These are phyloP conservation scores for Listronotus oregonensis DNA, from an alignment of 1,140 invertebrate species.

Conservation along the genomic window DNA sequence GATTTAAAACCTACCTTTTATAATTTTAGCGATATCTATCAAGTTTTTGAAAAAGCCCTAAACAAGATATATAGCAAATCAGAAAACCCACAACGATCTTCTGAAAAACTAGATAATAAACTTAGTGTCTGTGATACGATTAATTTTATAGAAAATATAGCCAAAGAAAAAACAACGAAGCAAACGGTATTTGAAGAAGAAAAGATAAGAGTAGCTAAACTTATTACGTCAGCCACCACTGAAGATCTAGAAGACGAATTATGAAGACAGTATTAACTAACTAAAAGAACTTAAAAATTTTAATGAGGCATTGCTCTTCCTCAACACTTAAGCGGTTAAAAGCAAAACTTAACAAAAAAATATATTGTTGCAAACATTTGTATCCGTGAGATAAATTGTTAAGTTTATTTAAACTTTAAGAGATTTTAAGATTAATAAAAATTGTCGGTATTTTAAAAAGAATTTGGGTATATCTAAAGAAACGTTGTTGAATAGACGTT, in stretches of 20 bases:
- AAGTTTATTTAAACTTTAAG: too few relatives aligned
- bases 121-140: conserved; percentile 30
- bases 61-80: conserved; percentile 7
- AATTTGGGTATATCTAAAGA: too few relatives aligned
- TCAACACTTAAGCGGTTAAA: too few relatives aligned
- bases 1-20: too few relatives aligned
- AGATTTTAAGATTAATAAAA: too few relatives aligned
- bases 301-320: too few relatives aligned
- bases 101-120: conserved; percentile 9
- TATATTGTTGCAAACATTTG: too few relatives aligned
- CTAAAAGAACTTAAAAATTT: not conserved
- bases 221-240: conserved; percentile 29
- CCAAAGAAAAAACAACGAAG: conserved; percentile 9
- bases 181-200: conserved; percentile 26
- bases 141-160: conserved; percentile 18
- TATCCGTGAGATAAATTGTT: too few relatives aligned
- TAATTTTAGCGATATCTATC: conserved; percentile 11
- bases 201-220: conserved; percentile 12
- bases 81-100: not conserved
- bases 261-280: not conserved
- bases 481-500: too few relatives aligned
- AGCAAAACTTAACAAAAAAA: too few relatives aligned
- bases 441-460: too few relatives aligned
- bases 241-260: conserved; percentile 12
- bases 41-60: conserved; percentile 14